Conservation (phyloP, 2,113 vertebrate species). For the Campylorhamphus procurvoides region DNA sequence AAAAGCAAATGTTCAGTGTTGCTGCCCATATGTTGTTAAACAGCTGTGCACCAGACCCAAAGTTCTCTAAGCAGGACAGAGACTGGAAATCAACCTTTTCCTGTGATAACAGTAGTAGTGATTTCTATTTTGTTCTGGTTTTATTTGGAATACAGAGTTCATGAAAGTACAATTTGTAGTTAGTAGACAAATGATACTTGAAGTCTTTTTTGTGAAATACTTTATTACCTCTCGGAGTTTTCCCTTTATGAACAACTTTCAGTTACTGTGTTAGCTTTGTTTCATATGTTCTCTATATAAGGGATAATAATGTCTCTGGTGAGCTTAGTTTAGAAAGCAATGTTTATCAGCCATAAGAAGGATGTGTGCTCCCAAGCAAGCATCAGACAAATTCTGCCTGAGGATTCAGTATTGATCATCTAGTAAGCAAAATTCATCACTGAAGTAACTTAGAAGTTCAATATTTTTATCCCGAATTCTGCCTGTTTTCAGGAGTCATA, state of each 20-base stretch:
- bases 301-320: not conserved
- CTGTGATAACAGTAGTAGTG: not conserved
- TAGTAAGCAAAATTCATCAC: not conserved
- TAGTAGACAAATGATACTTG: not conserved
- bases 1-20: rapidly evolving
- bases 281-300: not conserved
- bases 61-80: not conserved
- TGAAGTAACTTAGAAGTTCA: not conserved
- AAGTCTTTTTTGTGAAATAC: not conserved
- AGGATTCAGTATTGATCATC: not conserved
- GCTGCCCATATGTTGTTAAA: not conserved
- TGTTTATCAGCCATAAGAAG: not conserved
- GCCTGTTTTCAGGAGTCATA: not conserved
- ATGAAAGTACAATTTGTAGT: not conserved
- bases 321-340: not conserved
- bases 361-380: not conserved
- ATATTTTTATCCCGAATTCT: not conserved
- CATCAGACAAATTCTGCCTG: not conserved
- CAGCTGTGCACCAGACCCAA: not conserved
- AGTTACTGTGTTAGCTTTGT: not conserved
- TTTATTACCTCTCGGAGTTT: not conserved
- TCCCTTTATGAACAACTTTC: not conserved
- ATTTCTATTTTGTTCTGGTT: not conserved
- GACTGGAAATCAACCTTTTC: not conserved
- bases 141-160: not conserved